phyloP scores from a whole-genome alignment of 1,140 invertebrate genomes.

The Brachionus angularis region DNA sequence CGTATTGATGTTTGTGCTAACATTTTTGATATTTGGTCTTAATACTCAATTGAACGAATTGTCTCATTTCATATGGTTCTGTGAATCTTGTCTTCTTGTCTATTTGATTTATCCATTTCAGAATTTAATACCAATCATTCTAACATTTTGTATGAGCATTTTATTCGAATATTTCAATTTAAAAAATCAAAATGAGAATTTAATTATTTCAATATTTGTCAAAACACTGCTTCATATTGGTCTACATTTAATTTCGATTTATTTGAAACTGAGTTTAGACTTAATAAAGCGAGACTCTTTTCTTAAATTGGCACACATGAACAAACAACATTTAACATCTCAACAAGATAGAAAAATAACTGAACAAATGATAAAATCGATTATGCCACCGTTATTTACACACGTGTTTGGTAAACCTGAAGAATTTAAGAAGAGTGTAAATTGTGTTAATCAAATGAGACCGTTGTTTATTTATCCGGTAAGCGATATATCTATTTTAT shows the following conservation, averaged over 20 bases:
- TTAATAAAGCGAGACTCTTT: slow-evolving; percentile 28
- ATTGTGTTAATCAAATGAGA: slow-evolving; percentile 32
- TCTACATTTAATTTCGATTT: slow-evolving; percentile 7
- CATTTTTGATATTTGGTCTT: not conserved
- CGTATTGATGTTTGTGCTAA: not conserved
- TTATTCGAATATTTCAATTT: not conserved
- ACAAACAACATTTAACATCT: slow-evolving; percentile 14
- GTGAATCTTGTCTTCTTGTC: not conserved
- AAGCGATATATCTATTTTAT: slow-evolving; percentile 77
- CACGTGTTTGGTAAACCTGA: slow-evolving; percentile 41
- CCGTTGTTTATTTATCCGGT: slow-evolving; percentile 61
- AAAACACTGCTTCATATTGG: not conserved
- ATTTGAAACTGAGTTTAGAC: not conserved
- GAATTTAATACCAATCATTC: not conserved
- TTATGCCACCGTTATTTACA: slow-evolving; percentile 31
- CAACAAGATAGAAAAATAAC: slow-evolving; percentile 39
- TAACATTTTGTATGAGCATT: not conserved
- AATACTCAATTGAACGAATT: not conserved
- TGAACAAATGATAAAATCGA: slow-evolving; percentile 34
- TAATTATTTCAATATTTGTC: slow-evolving; percentile 5
- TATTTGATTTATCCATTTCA: slow-evolving; percentile 43
- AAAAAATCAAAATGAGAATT: not conserved
- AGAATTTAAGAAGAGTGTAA: slow-evolving; percentile 32
- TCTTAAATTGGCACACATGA: slow-evolving; percentile 30
- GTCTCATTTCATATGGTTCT: slow-evolving; percentile 32